Percentiles rank a stretch among this genome's conserved stretches.
phyloP scores from a whole-genome alignment of 1,140 invertebrate species.

The Scylla paramamosain region DNA sequence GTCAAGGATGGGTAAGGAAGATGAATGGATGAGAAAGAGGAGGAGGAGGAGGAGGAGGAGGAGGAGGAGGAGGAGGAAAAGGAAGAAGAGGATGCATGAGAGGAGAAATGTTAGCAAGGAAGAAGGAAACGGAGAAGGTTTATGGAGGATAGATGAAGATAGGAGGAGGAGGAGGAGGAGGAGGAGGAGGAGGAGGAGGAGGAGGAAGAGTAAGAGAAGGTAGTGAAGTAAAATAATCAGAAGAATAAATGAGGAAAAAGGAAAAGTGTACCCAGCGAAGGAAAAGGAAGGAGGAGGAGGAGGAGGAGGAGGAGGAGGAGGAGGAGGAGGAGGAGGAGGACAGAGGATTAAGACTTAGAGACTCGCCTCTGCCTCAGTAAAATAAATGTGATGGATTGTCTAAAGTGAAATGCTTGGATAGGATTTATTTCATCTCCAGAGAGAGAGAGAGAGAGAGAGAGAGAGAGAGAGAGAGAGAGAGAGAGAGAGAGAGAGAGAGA shows the following conservation, averaged over 20 bases:
- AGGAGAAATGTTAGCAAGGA: not conserved
- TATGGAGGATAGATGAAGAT: not conserved
- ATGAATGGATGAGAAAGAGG: not conserved
- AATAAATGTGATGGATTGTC: not conserved
- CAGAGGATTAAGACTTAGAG: not conserved
- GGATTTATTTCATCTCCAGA: not conserved
- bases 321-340: not conserved
- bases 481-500: too few species aligned
- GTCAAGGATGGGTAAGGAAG: not conserved
- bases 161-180: too few species aligned
- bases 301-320: not conserved
- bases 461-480: not conserved
- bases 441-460: not conserved
- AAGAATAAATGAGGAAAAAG: too few species aligned
- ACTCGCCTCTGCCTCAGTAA: not conserved
- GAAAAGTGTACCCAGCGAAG: too few species aligned
- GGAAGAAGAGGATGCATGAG: not conserved
- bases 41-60: not conserved
- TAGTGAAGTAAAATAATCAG: not conserved
- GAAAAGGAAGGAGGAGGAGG: not conserved
- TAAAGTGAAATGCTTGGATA: not conserved
- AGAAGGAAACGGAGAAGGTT: not conserved
- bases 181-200: too few species aligned
- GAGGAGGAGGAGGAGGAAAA: not conserved
- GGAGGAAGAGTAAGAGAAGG: not conserved